These are phyloP conservation scores for Melanophora roralis DNA, from an alignment of 2,888 invertebrate genomes.

Conservation along the genomic window DNA sequence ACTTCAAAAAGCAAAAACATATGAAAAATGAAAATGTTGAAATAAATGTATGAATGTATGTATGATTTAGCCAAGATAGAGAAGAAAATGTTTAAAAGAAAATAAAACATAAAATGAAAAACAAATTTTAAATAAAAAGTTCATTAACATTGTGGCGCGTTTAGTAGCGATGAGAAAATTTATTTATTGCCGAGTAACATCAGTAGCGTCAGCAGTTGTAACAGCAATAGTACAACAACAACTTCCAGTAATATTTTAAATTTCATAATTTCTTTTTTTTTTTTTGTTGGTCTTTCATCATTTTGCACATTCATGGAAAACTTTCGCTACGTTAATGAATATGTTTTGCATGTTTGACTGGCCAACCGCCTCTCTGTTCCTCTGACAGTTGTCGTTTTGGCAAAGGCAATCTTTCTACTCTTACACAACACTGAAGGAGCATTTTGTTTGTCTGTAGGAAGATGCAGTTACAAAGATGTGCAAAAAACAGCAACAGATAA, in stretches of 20 bases:
- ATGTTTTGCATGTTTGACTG: neutral
- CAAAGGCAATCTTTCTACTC: conserved; percentile 30
- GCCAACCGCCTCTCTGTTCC: neutral
- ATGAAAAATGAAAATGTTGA: conserved; percentile 46
- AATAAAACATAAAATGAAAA: too few species aligned
- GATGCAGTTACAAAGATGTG: conserved; percentile 2
- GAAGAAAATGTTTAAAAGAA: conserved; percentile 30
- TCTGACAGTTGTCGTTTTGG: neutral
- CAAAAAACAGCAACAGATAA: neutral
- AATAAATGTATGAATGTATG: conserved; percentile 17
- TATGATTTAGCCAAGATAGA: conserved; percentile 15
- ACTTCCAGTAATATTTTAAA: conserved; percentile 50
- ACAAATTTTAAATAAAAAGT: conserved; percentile 47
- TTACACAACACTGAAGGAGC: conserved; percentile 48
- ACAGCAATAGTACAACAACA: conserved; percentile 31
- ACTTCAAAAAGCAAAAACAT: conserved; percentile 24
- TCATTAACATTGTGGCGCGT: conserved; percentile 60
- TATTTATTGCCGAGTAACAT: too few species aligned
- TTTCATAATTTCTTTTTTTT: conserved; percentile 57
- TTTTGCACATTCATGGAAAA: conserved; percentile 45
- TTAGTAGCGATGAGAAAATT: conserved; percentile 57
- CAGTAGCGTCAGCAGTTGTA: too few species aligned
- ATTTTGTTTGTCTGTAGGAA: conserved; percentile 16
- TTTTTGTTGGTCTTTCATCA: conserved; percentile 18
- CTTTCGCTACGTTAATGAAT: conserved; percentile 52